Base-by-base conservation (phyloP, 2,888 invertebrate species). In the Molanna angustata region DNA sequence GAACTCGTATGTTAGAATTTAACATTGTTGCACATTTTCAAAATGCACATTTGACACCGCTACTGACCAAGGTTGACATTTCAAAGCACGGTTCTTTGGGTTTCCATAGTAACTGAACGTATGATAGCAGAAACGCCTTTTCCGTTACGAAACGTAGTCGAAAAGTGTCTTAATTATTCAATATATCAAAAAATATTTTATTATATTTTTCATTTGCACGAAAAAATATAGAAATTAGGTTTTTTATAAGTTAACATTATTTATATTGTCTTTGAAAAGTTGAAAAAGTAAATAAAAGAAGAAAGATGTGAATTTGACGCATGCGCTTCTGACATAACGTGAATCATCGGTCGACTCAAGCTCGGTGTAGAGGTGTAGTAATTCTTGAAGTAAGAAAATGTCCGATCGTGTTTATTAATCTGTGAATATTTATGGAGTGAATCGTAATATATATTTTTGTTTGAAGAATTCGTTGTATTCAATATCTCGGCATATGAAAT, bases 121-220 rank as follows among this genome's bases (percentile, higher is more conserved):
- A 54, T 54, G 54, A 54, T 54, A 46, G 54, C 41, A 45, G 54
- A 54, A 50, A 54, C 54, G 54, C 54, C 54, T 54, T 49, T 54
- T 54, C 54, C 54, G 54, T 35, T 47, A 33, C 14, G 44, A 13
- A 40, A 40, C 40, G n/a, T 13, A 27, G 22, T 54, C 53, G 49
- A 54, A 33, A 32, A 53, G n/a, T 33, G 37, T 41, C 35, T 47
- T 43, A 40, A 40, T 52, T 35, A 35, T n/a, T 35, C 14, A 6
- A 35, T 6, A 35, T 35, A 13, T 6, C 14, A 35, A 9, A 35
- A 7, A 7, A 7, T 27, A 11, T 6, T 7, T 27, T 27, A 27
- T 7, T 27, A 27, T 7, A 14, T 18, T 37, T 18, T 18, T 4
- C 7, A 35, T 47, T 14, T n/a, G n/a, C n/a, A n/a, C n/a, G n/a